These are phyloP conservation scores for Pseudomyrmex flavicornis DNA, from an alignment of 1,140 invertebrate genomes.

Conservation along the genomic window DNA sequence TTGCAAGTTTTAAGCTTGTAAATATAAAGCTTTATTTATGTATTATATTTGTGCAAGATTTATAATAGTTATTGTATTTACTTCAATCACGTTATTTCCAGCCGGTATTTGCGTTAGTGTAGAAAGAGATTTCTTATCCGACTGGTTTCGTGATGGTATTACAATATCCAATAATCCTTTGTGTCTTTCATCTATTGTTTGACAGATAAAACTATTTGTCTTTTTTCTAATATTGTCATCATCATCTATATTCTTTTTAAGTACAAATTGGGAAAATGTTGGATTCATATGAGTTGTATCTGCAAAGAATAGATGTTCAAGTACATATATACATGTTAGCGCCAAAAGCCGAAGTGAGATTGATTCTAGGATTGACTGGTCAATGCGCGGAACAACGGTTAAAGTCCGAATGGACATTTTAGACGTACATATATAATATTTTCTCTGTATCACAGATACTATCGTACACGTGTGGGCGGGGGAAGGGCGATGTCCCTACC, in stretches of 20 bases:
- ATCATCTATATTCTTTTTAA: background rate
- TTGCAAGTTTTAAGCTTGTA: constrained; percentile 9
- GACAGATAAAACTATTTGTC: background rate
- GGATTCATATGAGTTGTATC: background rate
- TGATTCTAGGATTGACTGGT: too few relatives aligned
- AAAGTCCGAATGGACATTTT: too few relatives aligned
- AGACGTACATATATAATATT: too few relatives aligned
- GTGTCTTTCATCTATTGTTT: background rate
- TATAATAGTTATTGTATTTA: constrained; percentile 16
- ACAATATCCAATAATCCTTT: constrained; percentile 15
- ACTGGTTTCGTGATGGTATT: background rate
- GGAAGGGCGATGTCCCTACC: too few relatives aligned
- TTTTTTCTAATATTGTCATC: background rate
- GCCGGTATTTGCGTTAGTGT: background rate
- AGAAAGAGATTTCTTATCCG: background rate
- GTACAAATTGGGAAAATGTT: background rate
- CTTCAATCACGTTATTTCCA: constrained; percentile 11
- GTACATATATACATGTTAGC: background rate
- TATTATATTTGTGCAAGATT: background rate
- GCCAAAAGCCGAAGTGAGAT: too few relatives aligned
- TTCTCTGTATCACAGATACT: too few relatives aligned
- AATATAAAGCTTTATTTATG: background rate
- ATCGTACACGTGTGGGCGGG: too few relatives aligned
- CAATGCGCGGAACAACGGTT: too few relatives aligned
- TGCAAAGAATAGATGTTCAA: constrained; percentile 1